Evolutionary conservation across 2,888 invertebrate species (phyloP).

Genomic region (Malthinus flaveolus): DNA sequence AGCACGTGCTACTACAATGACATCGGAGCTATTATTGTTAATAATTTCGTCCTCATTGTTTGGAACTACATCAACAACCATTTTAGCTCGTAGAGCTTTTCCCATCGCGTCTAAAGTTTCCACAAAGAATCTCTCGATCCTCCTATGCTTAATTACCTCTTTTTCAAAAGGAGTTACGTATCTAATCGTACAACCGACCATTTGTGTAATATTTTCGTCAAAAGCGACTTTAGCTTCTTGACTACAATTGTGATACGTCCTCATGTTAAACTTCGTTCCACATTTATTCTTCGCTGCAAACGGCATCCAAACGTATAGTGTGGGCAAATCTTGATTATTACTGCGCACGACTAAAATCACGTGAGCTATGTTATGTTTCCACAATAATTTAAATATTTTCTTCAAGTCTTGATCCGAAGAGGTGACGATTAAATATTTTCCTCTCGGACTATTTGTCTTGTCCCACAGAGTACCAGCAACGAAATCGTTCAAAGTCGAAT

Average conservation of each 20-base stretch:
- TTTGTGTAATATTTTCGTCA: background rate
- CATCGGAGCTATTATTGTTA: background rate
- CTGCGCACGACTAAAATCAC: background rate
- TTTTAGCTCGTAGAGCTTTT: background rate
- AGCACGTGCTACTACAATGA: background rate
- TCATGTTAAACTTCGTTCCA: background rate
- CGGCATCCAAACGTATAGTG: background rate
- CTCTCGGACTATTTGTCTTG: background rate
- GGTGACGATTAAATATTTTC: background rate
- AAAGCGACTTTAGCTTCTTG: background rate
- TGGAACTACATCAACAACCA: background rate
- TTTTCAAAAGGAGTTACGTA: background rate
- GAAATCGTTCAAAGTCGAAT: background rate
- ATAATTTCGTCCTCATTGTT: background rate
- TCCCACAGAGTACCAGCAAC: background rate
- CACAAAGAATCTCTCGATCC: background rate
- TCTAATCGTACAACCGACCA: background rate
- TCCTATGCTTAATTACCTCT: no score
- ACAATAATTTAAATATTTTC: background rate
- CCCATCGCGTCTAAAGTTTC: background rate
- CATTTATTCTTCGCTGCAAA: constrained; percentile 1
- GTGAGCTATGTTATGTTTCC: background rate
- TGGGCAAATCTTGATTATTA: background rate
- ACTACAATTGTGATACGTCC: background rate
- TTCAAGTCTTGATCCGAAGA: background rate